These are phyloP conservation scores for Sinocyclocheilus grahami DNA, from an alignment of 2,113 vertebrate genomes.

Conservation along the genomic window DNA sequence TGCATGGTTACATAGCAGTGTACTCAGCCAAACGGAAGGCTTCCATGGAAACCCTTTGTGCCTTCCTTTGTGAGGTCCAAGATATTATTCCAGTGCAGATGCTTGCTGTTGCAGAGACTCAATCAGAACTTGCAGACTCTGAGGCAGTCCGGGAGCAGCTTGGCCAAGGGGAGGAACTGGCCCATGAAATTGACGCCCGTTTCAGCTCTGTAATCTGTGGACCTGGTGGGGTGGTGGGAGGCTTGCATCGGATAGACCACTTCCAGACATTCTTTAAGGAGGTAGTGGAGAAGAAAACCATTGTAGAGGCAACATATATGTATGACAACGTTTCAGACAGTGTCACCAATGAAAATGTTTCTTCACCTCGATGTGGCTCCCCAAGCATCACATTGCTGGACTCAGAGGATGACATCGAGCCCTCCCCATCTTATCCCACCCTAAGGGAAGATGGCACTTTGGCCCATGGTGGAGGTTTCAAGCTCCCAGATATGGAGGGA, in stretches of 20 bases:
- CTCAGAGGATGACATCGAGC: slow-evolving; percentile 89
- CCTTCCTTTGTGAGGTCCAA: slow-evolving; percentile 95
- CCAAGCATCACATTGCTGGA: slow-evolving; percentile 87
- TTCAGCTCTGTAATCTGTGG: slow-evolving; percentile 83
- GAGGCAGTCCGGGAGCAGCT: slow-evolving; percentile 87
- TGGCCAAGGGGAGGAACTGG: slow-evolving; percentile 89
- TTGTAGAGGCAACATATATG: slow-evolving; percentile 92
- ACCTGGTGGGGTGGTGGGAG: slow-evolving; percentile 78
- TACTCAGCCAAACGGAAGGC: slow-evolving; percentile 90
- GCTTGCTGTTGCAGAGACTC: slow-evolving; percentile 84
- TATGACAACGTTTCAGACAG: slow-evolving; percentile 93
- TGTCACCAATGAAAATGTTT: slow-evolving; percentile 85
- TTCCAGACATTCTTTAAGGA: slow-evolving; percentile 92
- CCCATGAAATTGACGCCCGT: slow-evolving; percentile 88
- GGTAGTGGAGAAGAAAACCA: slow-evolving; percentile 87
- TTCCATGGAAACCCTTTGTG: slow-evolving; percentile 90
- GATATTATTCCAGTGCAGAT: slow-evolving; percentile 94
- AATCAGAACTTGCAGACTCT: slow-evolving; percentile 80
- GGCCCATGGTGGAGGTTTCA: slow-evolving; percentile 79
- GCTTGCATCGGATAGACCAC: slow-evolving; percentile 86
- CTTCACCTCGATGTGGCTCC: slow-evolving; percentile 86
- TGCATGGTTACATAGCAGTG: slow-evolving; percentile 92
- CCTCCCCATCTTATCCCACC: slow-evolving; percentile 75
- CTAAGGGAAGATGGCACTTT: slow-evolving; percentile 79
- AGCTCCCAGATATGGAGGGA: slow-evolving; percentile 85